These are phyloP conservation scores for Maniola hyperantus DNA, from an alignment of 2,888 invertebrate species.

Conservation along the genomic window DNA sequence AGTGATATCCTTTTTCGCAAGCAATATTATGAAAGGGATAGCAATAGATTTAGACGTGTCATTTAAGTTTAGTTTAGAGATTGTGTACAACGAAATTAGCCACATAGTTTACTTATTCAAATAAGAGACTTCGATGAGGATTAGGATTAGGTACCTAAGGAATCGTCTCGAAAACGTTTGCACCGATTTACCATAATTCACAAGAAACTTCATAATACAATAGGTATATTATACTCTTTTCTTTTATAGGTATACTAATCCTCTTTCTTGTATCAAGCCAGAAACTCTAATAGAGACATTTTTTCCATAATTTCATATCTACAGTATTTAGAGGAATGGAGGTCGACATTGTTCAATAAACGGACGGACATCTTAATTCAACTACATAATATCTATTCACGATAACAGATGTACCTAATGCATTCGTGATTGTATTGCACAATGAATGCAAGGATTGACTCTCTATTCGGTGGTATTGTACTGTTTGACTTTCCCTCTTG, in stretches of 20 bases:
- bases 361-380: slow-evolving; percentile 67
- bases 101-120: no score
- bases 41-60: no score
- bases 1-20: no score
- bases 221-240: neutral
- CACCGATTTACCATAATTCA: neutral
- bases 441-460: slow-evolving; percentile 12
- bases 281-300: neutral
- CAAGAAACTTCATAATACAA: neutral
- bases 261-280: neutral
- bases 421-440: slow-evolving; percentile 24
- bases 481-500: slow-evolving; percentile 9
- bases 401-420: slow-evolving; percentile 25
- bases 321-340: neutral
- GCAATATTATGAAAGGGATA: no score
- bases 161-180: neutral
- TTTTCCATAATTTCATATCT: neutral
- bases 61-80: no score
- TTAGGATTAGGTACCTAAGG: no score
- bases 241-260: no score
- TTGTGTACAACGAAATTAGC: no score
- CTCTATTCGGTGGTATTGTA: slow-evolving; percentile 7
- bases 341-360: slow-evolving; percentile 61
- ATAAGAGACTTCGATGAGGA: no score
- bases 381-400: slow-evolving; percentile 33